These are phyloP conservation scores for Apamea epomidion DNA, from an alignment of 2,888 invertebrate genomes.

Conservation along the genomic window DNA sequence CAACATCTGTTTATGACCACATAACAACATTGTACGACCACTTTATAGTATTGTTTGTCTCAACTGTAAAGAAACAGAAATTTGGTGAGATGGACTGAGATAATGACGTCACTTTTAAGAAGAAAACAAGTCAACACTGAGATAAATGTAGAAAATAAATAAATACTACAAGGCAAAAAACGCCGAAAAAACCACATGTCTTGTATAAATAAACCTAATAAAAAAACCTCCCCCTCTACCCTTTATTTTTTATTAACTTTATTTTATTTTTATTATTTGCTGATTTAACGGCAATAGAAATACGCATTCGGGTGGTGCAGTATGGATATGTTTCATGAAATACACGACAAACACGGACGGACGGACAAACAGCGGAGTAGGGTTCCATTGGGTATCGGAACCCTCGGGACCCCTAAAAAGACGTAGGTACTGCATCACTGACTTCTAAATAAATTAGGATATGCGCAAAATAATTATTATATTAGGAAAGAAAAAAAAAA, in stretches of 20 bases:
- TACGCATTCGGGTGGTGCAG: no score
- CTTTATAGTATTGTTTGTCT: not conserved
- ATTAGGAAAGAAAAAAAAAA: not conserved
- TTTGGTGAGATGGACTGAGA: not conserved
- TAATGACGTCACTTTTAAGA: not conserved
- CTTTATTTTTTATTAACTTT: no score
- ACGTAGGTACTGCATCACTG: not conserved
- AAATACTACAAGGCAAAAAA: no score
- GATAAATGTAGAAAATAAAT: not conserved
- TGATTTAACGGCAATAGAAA: no score
- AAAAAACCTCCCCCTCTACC: no score
- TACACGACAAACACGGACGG: no score
- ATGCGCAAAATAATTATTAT: not conserved
- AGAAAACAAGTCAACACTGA: not conserved
- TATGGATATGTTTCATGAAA: no score
- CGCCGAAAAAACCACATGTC: no score
- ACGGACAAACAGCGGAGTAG: no score
- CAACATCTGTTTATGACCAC: conserved; percentile 1
- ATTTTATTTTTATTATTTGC: no score
- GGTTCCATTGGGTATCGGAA: no score
- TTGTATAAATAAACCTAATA: no score
- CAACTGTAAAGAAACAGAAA: not conserved
- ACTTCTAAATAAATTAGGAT: not conserved
- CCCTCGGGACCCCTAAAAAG: not conserved
- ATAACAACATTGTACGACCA: not conserved